These are phyloP conservation scores for Rhagophthalmus giganteus DNA, from an alignment of 2,888 invertebrate genomes.

Conservation along the genomic window DNA sequence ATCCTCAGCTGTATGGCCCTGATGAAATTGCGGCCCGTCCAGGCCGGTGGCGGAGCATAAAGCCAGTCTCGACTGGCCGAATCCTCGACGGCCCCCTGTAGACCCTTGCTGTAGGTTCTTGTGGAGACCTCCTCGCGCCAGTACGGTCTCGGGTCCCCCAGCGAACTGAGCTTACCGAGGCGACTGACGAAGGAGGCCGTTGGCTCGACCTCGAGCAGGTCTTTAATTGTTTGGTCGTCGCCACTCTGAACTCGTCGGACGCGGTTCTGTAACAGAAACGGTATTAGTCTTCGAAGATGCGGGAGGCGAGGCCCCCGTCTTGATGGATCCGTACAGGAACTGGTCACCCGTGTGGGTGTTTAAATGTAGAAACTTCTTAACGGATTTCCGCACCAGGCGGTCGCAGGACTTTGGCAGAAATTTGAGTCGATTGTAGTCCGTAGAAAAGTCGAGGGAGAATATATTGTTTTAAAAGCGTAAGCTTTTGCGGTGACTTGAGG, in stretches of 20 bases:
- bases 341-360: neutral
- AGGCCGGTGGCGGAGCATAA: slow-evolving; percentile 12
- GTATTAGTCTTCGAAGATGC: neutral
- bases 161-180: neutral
- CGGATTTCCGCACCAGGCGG: neutral
- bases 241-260: neutral
- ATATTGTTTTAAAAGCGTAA: neutral
- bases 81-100: slow-evolving; percentile 9
- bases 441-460: neutral
- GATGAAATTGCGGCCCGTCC: slow-evolving; percentile 28
- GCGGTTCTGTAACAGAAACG: neutral
- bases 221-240: neutral
- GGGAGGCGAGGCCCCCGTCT: neutral
- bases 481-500: slow-evolving; percentile 5
- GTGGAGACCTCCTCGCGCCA: slow-evolving; percentile 1
- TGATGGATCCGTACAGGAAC: slow-evolving; percentile 2
- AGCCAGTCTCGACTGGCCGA: slow-evolving; percentile 20
- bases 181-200: neutral
- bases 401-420: neutral
- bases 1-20: slow-evolving; percentile 20
- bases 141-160: neutral
- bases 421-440: neutral
- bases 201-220: neutral
- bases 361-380: neutral
- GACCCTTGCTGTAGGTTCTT: slow-evolving; percentile 4